Base-by-base conservation (phyloP, 2,797 vertebrate genomes). In the Calcarius lapponicus region DNA sequence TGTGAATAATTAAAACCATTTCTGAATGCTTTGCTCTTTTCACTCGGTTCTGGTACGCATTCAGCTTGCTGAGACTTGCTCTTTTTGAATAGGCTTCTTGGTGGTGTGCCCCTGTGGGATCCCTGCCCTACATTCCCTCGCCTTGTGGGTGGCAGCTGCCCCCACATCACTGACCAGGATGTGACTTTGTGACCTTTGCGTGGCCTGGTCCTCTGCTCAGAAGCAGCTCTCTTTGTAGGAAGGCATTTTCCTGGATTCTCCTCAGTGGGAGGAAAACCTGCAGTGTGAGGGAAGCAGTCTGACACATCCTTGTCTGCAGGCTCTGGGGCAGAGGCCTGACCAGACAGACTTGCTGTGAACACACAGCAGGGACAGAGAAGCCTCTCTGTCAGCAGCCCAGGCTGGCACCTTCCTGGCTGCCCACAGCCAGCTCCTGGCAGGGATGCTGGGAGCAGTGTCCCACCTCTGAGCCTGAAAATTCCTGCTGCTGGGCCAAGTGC, bases 1-100 rank as follows among this genome's bases (percentile, higher is more conserved):
- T 92, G 64, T 90, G 83, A 95, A 88, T 95, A 95, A 95, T 94
- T 94, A 66, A 95, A 94, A 95, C 51, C 8, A 32, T 90, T 95
- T 94, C 78, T 94, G 88, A 93, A 81, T 3, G 70, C 54, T 86
- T 72, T 88, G 76, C 81, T 88, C 62, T 90, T 57, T 73, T 82
- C 31, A 6, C n/a, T 81, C 56, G 58, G 51, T 88, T 71, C 32
- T 57, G 76, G 88, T 87, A 76, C 31, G 15, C 19, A 11, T 58
- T 90, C 29, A 65, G 60, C 93, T 94, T 95, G 92, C 90, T 90
- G 92, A 64, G 92, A 82, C 93, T 93, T 53, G 70, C 67, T 93
- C 1, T 75, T 92, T 54, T 70, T 93, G 83, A 86, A 54, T 61
- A 75, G 86, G 66, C 78, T 90, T 82, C 43, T 53, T 80, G 45